Conservation (phyloP, 2,888 invertebrate genomes). For the Julus scanicus region DNA sequence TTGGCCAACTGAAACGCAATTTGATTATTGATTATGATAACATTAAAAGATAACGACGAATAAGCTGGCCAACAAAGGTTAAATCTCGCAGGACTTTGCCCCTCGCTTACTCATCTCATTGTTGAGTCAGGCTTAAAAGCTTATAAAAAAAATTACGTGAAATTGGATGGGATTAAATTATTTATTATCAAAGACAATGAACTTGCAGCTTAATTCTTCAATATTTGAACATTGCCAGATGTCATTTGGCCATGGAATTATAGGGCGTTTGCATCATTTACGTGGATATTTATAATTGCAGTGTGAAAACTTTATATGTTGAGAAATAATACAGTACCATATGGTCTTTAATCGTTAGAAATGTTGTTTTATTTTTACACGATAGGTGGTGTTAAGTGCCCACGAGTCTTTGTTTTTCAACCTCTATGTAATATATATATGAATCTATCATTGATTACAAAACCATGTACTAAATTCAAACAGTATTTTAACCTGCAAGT, state of each 20-base stretch:
- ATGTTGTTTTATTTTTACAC: no score
- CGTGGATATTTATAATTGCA: no score
- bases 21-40: constrained; percentile 33
- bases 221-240: constrained; percentile 12
- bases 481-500: no score
- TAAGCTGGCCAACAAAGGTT: constrained; percentile 25
- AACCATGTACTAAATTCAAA: no score
- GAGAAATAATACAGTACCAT: no score
- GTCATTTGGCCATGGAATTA: neutral
- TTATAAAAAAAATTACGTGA: neutral
- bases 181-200: constrained; percentile 33
- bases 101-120: constrained; percentile 11
- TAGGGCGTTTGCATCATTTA: neutral
- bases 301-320: no score
- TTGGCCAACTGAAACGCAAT: constrained; percentile 3
- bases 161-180: constrained; percentile 33
- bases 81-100: neutral
- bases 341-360: no score
- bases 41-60: constrained; percentile 10
- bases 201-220: constrained; percentile 25
- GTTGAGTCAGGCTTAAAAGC: constrained; percentile 15
- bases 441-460: no score
- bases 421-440: no score
- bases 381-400: no score
- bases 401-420: no score